These are phyloP conservation scores for Dioctria linearis DNA, from an alignment of 2,888 invertebrate genomes.

Conservation along the genomic window DNA sequence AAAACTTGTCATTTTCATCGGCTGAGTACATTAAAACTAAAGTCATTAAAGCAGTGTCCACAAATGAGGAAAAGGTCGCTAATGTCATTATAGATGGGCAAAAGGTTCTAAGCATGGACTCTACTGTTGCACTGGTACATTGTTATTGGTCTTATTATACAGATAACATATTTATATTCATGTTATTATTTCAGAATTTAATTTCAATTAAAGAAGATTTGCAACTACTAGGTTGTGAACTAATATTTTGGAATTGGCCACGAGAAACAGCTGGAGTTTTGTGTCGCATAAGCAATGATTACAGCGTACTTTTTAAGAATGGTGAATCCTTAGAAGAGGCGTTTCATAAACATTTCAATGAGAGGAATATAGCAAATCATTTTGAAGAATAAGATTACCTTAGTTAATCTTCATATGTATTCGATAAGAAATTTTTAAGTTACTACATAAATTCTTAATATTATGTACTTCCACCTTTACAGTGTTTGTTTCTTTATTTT, in stretches of 20 bases:
- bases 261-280: conserved; percentile 67
- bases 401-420: no score
- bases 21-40: conserved; percentile 80
- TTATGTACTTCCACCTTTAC: no score
- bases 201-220: conserved; percentile 74
- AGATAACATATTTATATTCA: neutral
- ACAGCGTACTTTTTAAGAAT: conserved; percentile 64
- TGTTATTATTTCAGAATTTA: conserved; percentile 71
- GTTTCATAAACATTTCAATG: conserved; percentile 56
- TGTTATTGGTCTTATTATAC: neutral
- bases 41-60: conserved; percentile 82
- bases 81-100: conserved; percentile 84
- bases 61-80: conserved; percentile 74
- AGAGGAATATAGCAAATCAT: conserved; percentile 38
- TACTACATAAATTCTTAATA: no score
- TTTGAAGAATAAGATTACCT: conserved; percentile 13
- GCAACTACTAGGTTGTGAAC: conserved; percentile 70
- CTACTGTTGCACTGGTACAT: conserved; percentile 75
- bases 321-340: conserved; percentile 63
- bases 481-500: no score
- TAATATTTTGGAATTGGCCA: conserved; percentile 73
- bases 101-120: conserved; percentile 75
- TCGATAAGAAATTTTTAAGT: no score
- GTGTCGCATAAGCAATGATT: conserved; percentile 64
- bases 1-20: conserved; percentile 84